Evolutionary conservation across 2,797 vertebrate species (phyloP).

Genomic region (Apodemus agrarius): DNA sequence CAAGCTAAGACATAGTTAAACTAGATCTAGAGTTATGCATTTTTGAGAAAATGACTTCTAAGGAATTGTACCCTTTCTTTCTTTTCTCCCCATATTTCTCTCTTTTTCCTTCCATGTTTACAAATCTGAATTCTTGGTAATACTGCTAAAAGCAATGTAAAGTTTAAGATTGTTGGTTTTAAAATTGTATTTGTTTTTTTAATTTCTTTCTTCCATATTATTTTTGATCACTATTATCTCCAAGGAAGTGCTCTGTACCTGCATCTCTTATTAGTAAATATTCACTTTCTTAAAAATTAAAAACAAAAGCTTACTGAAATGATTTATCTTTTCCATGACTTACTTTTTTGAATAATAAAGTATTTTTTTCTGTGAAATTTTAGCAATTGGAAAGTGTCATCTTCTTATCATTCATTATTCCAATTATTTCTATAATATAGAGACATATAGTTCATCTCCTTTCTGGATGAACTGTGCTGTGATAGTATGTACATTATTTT

Average conservation of each 20-base stretch:
- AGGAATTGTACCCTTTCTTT: accelerated
- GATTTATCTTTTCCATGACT: neutral
- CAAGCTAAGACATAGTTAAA: neutral
- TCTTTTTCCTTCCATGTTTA: neutral
- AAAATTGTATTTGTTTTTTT: neutral
- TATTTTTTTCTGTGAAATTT: neutral
- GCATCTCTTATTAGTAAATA: neutral
- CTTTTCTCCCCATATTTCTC: neutral
- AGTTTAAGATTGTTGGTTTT: neutral
- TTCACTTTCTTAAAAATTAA: neutral
- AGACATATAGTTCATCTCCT: neutral
- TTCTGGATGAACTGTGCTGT: neutral
- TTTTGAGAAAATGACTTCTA: neutral
- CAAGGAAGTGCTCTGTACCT: neutral
- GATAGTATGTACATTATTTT: neutral
- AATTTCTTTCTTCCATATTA: neutral
- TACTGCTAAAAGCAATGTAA: neutral
- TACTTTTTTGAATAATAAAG: neutral
- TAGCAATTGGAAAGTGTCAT: neutral
- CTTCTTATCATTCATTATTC: neutral
- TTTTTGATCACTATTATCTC: neutral
- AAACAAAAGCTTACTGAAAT: neutral
- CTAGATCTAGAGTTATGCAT: neutral
- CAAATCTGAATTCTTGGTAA: neutral
- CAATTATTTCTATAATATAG: neutral